These are phyloP conservation scores for Cassiopea xamachana DNA, from an alignment of 30 jellyfish, hydroid and myxozoan species.

Conservation along the genomic window DNA sequence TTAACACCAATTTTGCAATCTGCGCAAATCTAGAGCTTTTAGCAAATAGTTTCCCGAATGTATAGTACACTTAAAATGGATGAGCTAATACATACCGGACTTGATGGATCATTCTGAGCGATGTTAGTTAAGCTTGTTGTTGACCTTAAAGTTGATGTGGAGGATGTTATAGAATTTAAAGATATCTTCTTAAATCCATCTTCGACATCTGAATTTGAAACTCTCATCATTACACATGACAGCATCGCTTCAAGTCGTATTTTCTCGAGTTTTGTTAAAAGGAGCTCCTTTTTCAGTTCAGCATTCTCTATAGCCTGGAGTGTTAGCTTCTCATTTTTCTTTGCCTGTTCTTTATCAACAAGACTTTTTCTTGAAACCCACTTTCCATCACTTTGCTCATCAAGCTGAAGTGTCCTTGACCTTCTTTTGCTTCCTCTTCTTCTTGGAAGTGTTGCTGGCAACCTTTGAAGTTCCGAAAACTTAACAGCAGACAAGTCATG, in stretches of 20 bases:
- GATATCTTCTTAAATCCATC: conserved; percentile 72
- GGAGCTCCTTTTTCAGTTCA: conserved; percentile 86
- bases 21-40: not conserved
- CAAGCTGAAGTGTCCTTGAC: conserved; percentile 35
- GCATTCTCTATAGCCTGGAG: conserved; percentile 91
- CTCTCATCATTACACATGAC: conserved; percentile 90
- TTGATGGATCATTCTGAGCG: conserved; percentile 59
- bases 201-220: conserved; percentile 76
- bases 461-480: conserved; percentile 42
- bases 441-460: conserved; percentile 68
- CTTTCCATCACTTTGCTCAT: conserved; percentile 56
- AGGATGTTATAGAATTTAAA: conserved; percentile 78
- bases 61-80: no score
- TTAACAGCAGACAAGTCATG: not conserved
- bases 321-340: conserved; percentile 70
- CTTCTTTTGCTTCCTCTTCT: conserved; percentile 55
- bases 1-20: no score
- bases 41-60: not conserved
- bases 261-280: conserved; percentile 92
- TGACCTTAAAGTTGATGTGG: conserved; percentile 75
- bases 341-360: conserved; percentile 62
- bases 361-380: conserved; percentile 60
- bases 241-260: conserved; percentile 96
- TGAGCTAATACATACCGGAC: conserved; percentile 58
- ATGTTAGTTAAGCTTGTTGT: conserved; percentile 80